Conservation (phyloP, 1,140 invertebrate species). For the Panulirus ornatus region DNA sequence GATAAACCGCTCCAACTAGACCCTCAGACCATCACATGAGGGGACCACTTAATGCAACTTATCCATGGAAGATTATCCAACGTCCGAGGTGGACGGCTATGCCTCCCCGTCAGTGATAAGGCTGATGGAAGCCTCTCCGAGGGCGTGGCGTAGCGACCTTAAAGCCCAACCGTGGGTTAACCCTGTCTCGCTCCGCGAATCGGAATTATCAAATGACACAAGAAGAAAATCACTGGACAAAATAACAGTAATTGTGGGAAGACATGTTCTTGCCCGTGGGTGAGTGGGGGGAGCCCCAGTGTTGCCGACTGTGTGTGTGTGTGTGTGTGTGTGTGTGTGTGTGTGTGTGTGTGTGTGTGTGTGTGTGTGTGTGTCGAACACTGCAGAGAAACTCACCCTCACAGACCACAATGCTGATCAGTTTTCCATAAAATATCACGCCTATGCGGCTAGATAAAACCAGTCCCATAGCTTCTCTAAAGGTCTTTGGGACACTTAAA, state of each 20-base stretch:
- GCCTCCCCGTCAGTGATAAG: neutral
- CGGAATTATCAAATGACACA: slow-evolving; percentile 72
- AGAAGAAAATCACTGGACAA: slow-evolving; percentile 65
- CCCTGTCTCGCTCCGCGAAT: neutral
- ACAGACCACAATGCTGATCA: too few relatives aligned
- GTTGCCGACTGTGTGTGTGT: neutral
- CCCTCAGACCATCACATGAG: slow-evolving; percentile 38
- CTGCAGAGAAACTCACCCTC: neutral
- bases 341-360: slow-evolving; percentile 27
- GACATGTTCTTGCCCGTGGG: slow-evolving; percentile 59
- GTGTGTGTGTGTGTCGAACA: neutral
- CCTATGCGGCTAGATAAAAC: too few relatives aligned
- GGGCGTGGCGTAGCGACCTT: neutral
- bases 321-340: slow-evolving; percentile 52
- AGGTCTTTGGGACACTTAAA: too few relatives aligned
- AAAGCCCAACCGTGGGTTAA: neutral
- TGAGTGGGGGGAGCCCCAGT: neutral
- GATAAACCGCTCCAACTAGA: slow-evolving; percentile 31
- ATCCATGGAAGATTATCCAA: slow-evolving; percentile 66
- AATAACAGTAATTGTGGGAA: slow-evolving; percentile 70
- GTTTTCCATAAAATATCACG: too few relatives aligned
- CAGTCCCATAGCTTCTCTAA: too few relatives aligned
- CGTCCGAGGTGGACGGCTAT: slow-evolving; percentile 3
- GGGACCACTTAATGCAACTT: slow-evolving; percentile 66
- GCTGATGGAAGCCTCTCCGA: neutral